These are phyloP conservation scores for Scaptomyza tumidula DNA, from an alignment of 2,888 invertebrate species.

Conservation along the genomic window DNA sequence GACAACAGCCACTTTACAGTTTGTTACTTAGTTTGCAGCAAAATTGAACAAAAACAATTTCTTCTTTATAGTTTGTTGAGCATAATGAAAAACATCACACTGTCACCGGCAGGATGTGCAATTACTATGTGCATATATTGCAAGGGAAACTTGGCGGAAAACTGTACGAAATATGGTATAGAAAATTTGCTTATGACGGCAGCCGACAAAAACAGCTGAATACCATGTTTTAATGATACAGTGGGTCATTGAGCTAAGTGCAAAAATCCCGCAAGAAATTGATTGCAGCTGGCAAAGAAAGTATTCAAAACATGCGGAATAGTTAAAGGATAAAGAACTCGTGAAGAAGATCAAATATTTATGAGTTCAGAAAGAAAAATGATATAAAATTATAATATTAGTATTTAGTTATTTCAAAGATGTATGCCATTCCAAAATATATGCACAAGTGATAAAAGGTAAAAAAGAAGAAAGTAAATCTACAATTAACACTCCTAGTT, in stretches of 20 bases:
- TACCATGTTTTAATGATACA: conserved; percentile 40
- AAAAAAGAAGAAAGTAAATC: too few species aligned
- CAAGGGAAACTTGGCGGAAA: neutral
- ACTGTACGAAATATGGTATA: conserved; percentile 18
- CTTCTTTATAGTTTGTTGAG: conserved; percentile 33
- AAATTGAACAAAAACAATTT: too few species aligned
- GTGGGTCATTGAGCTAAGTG: conserved; percentile 4
- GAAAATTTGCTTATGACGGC: conserved; percentile 54
- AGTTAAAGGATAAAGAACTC: neutral
- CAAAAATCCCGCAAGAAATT: too few species aligned
- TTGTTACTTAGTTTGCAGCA: too few species aligned
- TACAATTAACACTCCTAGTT: too few species aligned
- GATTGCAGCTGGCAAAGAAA: too few species aligned
- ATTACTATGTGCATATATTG: conserved; percentile 37
- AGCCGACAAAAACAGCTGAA: conserved; percentile 43
- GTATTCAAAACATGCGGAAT: neutral
- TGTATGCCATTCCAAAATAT: too few species aligned
- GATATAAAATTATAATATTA: neutral
- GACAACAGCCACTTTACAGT: too few species aligned
- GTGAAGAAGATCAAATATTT: too few species aligned
- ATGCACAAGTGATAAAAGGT: too few species aligned
- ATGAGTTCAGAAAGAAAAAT: neutral
- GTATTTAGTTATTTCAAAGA: too few species aligned
- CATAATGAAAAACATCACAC: conserved; percentile 9
- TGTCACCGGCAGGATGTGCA: conserved; percentile 39